A percentile compares a stretch with the other conserved stretches of the same genome.
phyloP scores from a whole-genome alignment of 2,797 vertebrate genomes.

The Manis javanica region DNA sequence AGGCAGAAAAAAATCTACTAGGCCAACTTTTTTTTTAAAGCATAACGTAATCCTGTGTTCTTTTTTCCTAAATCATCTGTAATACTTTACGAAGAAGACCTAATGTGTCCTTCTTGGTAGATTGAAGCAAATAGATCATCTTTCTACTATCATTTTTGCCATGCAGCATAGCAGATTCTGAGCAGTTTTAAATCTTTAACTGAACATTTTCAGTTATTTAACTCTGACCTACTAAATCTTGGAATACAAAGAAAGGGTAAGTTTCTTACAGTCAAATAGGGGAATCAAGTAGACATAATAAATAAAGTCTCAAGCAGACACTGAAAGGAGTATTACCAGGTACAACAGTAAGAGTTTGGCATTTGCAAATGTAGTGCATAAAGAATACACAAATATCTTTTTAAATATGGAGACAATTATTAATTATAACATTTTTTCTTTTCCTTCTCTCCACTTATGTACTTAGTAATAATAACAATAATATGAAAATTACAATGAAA shows the following conservation, averaged over 20 bases:
- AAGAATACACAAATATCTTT: neutral
- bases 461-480: neutral
- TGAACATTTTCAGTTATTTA: neutral
- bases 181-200: neutral
- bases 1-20: neutral
- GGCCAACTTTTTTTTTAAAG: neutral
- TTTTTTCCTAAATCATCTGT: neutral
- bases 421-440: neutral
- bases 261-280: neutral
- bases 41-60: rapidly evolving
- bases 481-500: neutral
- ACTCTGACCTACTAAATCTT: neutral
- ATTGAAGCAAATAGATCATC: neutral
- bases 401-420: neutral
- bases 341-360: neutral
- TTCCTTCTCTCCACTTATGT: neutral
- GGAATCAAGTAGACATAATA: neutral
- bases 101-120: neutral
- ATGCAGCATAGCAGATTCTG: neutral
- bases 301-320: neutral
- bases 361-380: neutral
- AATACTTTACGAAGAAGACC: neutral
- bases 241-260: neutral
- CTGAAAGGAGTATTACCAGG: neutral
- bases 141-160: neutral